Percentiles rank a stretch among this genome's conserved stretches.
phyloP scores from a whole-genome alignment of 2,113 vertebrate species.

The Poeciliopsis retropinna region DNA sequence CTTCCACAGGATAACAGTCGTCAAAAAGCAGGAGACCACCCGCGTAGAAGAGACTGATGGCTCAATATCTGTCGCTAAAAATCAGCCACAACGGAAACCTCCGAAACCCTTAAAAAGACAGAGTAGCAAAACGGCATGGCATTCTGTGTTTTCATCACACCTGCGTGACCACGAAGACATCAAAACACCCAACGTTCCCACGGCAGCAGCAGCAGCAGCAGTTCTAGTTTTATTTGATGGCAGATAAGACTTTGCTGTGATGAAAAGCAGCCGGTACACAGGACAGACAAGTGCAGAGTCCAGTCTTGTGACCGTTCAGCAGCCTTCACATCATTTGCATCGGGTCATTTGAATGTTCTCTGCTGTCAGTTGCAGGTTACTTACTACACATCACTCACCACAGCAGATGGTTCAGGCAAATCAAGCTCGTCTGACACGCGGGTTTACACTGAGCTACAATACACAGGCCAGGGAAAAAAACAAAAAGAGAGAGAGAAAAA shows the following conservation, averaged over 20 bases:
- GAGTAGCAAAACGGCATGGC: neutral
- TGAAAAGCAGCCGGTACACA: conserved; percentile 49
- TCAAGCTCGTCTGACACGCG: conserved; percentile 14
- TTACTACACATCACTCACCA: conserved; percentile 61
- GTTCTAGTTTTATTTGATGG: conserved; percentile 32
- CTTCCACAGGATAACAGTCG: conserved; percentile 33
- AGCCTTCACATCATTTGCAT: conserved; percentile 68
- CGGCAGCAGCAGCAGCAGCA: conserved; percentile 6
- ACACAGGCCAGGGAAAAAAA: neutral
- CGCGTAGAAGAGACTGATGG: conserved; percentile 45
- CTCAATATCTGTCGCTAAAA: conserved; percentile 20
- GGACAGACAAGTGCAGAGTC: conserved; percentile 61
- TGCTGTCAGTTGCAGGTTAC: conserved; percentile 55
- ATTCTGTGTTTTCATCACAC: conserved; percentile 14
- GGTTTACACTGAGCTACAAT: conserved; percentile 21
- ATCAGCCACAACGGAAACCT: conserved; percentile 3
- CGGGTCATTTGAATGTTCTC: conserved; percentile 67
- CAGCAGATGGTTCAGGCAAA: conserved; percentile 47
- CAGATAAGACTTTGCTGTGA: conserved; percentile 56
- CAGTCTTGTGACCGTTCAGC: conserved; percentile 68
- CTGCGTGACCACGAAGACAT: neutral
- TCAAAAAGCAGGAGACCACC: conserved; percentile 46
- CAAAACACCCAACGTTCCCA: conserved; percentile 42
- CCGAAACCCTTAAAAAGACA: conserved; percentile 1
- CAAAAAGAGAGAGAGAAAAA: neutral